phyloP scores from a whole-genome alignment of 2,888 invertebrate species.

The Acrocera orbiculus region DNA sequence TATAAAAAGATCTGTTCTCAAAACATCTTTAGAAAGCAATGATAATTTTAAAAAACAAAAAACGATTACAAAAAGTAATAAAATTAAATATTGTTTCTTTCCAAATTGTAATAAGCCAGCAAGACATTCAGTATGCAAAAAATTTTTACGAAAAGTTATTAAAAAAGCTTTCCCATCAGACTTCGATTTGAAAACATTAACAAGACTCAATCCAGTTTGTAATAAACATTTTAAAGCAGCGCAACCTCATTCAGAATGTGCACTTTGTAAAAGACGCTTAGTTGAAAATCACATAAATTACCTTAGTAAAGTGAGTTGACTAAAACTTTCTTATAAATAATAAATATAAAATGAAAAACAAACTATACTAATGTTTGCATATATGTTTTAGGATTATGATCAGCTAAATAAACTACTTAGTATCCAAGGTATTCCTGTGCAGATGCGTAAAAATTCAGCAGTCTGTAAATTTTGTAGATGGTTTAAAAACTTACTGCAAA shows the following conservation, averaged over 20 bases:
- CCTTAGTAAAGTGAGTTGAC: conserved; percentile 38
- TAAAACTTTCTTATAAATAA: too few relatives aligned
- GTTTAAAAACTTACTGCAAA: conserved; percentile 53
- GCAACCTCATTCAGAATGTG: conserved; percentile 57
- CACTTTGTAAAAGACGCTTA: conserved; percentile 55
- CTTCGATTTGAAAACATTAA: conserved; percentile 42
- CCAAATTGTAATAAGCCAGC: conserved; percentile 42
- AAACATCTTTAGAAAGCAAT: too few relatives aligned
- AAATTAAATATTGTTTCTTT: conserved; percentile 48
- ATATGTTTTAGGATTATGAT: too few relatives aligned
- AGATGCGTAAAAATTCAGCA: conserved; percentile 46
- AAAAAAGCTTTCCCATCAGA: conserved; percentile 45
- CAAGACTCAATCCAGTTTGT: conserved; percentile 44
- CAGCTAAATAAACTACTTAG: too few relatives aligned
- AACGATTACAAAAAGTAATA: too few relatives aligned
- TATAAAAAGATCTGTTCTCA: too few relatives aligned
- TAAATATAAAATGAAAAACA: too few relatives aligned
- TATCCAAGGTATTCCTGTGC: conserved; percentile 53
- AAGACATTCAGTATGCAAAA: conserved; percentile 47
- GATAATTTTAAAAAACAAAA: too few relatives aligned
- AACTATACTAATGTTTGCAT: too few relatives aligned
- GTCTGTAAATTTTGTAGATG: conserved; percentile 69
- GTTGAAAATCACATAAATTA: conserved; percentile 62
- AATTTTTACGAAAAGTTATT: conserved; percentile 54
- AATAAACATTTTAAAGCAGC: conserved; percentile 50